These are phyloP conservation scores for Blennius ocellaris DNA, from an alignment of 2,113 vertebrate genomes.

Conservation along the genomic window DNA sequence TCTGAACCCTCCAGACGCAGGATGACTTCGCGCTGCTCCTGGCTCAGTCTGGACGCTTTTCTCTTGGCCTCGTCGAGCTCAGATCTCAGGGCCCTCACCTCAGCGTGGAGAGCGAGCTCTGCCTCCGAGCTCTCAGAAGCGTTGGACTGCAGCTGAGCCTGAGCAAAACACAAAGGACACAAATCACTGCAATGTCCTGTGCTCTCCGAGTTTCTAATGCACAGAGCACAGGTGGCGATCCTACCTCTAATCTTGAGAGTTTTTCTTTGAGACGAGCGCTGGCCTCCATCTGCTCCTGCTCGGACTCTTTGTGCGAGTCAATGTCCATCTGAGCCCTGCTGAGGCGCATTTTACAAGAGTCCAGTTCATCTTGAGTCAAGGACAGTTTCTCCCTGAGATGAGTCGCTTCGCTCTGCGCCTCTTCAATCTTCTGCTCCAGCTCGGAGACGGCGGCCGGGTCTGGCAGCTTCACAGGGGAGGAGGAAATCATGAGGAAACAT, in stretches of 20 bases:
- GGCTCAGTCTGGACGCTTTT: conserved; percentile 75
- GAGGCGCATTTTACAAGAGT: conserved; percentile 83
- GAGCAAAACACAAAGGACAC: conserved; percentile 8
- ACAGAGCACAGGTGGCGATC: background rate
- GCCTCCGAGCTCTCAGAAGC: conserved; percentile 76
- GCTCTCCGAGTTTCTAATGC: background rate
- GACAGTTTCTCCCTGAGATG: conserved; percentile 83
- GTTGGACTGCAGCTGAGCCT: conserved; percentile 76
- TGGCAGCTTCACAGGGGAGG: conserved; percentile 73
- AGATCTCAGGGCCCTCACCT: conserved; percentile 83
- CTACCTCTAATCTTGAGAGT: conserved; percentile 80
- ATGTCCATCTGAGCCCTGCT: conserved; percentile 59
- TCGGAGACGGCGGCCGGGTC: conserved; percentile 83
- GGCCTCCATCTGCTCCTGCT: conserved; percentile 61
- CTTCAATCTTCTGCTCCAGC: conserved; percentile 84
- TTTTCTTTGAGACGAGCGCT: conserved; percentile 74
- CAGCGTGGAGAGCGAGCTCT: conserved; percentile 83
- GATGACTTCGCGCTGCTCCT: conserved; percentile 85
- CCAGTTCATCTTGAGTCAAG: conserved; percentile 82
- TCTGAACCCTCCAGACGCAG: conserved; percentile 81
- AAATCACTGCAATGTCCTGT: background rate
- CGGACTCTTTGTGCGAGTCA: conserved; percentile 37
- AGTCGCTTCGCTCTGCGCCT: conserved; percentile 78
- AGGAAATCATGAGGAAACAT: no score
- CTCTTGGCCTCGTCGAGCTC: conserved; percentile 86